Conservation (phyloP, 2,888 invertebrate species). For the Lamellibrachia satsuma region DNA sequence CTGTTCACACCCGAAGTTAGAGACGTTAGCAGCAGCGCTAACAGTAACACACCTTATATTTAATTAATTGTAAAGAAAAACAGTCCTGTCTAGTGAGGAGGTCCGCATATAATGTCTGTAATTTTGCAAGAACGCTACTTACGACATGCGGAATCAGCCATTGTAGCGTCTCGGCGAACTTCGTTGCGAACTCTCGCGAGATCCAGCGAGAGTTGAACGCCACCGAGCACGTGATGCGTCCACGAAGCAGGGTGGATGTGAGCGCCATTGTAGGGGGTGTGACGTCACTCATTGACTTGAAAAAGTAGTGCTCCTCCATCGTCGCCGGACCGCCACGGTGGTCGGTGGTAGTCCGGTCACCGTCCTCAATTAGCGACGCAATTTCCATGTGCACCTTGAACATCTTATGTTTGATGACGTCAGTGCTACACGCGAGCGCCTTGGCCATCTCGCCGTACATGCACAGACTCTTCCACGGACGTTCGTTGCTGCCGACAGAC, state of each 20-base stretch:
- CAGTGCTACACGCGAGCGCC: neutral
- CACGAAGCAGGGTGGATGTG: neutral
- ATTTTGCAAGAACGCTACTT: neutral
- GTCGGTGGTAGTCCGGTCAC: neutral
- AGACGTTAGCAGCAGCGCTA: too few relatives aligned
- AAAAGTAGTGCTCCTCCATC: neutral
- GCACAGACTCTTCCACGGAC: constrained; percentile 6
- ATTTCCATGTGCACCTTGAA: neutral
- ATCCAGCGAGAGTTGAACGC: neutral
- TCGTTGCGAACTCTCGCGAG: neutral
- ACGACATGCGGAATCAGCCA: constrained; percentile 11
- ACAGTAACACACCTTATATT: too few relatives aligned
- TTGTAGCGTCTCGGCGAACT: neutral
- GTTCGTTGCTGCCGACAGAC: neutral
- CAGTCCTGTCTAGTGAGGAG: too few relatives aligned
- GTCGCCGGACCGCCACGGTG: neutral
- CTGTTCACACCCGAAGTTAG: too few relatives aligned
- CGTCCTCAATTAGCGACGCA: neutral
- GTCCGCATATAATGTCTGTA: too few relatives aligned
- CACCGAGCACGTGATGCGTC: neutral
- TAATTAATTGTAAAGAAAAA: too few relatives aligned
- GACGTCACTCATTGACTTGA: constrained; percentile 9
- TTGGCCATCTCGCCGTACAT: neutral
- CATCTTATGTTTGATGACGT: neutral
- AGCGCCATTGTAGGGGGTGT: neutral